Conservation (phyloP, 2,113 vertebrate species). For the Etheostoma spectabile region DNA sequence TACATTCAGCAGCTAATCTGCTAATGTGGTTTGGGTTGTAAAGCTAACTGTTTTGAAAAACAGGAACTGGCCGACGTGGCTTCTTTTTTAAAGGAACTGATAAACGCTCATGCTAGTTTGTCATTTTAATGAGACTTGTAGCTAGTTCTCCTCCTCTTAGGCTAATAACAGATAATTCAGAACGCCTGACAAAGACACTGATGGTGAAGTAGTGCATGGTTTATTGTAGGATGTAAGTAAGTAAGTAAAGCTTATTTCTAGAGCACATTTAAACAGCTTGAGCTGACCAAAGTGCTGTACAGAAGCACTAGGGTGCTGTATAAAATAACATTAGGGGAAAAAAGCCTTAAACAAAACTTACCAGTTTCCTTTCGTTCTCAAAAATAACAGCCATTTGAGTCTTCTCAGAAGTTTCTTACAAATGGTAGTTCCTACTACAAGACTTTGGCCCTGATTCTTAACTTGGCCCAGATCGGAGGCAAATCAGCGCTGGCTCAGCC, state of each 20-base stretch:
- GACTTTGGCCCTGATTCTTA: too few species aligned
- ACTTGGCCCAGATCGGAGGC: too few species aligned
- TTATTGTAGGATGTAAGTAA: neutral
- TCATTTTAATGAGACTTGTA: neutral
- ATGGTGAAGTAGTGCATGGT: neutral
- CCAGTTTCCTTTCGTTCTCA: neutral
- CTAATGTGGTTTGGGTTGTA: neutral
- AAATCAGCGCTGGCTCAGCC: too few species aligned
- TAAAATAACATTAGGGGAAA: too few species aligned
- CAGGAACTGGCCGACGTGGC: neutral
- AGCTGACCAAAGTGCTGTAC: too few species aligned
- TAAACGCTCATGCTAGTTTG: neutral
- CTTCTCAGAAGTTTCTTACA: neutral
- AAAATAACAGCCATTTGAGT: neutral
- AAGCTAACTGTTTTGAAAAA: neutral
- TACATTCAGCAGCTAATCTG: neutral
- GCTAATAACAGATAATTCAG: neutral
- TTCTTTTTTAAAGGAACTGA: neutral
- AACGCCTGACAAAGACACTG: neutral
- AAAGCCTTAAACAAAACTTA: neutral
- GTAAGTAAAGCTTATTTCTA: too few species aligned
- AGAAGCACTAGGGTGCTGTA: too few species aligned
- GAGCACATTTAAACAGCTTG: too few species aligned
- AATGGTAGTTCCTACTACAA: too few species aligned
- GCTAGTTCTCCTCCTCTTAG: constrained; percentile 1